These are phyloP conservation scores for Volucella zonaria DNA, from an alignment of 2,888 invertebrate species.

Conservation along the genomic window DNA sequence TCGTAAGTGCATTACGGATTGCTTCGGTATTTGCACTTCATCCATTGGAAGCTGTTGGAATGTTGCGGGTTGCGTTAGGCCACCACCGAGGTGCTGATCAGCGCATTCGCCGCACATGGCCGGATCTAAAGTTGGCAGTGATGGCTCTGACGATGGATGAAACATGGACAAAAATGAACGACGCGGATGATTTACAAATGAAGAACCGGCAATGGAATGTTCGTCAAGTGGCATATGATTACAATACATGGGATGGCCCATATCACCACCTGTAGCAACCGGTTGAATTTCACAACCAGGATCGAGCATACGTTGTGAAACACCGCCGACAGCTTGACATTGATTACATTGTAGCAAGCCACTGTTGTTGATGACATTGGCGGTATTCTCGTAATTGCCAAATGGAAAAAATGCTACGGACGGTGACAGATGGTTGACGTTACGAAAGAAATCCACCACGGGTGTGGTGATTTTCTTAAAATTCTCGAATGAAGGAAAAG, in stretches of 20 bases:
- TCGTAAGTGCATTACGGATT: slow-evolving; percentile 79
- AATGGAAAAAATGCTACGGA: slow-evolving; percentile 71
- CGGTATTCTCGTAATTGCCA: slow-evolving; percentile 24
- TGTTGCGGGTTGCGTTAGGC: slow-evolving; percentile 76
- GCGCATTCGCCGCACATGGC: slow-evolving; percentile 81
- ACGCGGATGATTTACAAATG: slow-evolving; percentile 73
- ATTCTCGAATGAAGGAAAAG: slow-evolving; percentile 79
- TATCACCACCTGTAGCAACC: slow-evolving; percentile 34
- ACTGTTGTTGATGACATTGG: slow-evolving; percentile 42
- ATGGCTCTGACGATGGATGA: slow-evolving; percentile 81
- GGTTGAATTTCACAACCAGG: slow-evolving; percentile 73
- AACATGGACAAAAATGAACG: slow-evolving; percentile 80
- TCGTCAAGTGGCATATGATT: slow-evolving; percentile 43
- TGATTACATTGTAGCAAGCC: slow-evolving; percentile 45
- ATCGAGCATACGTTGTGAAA: slow-evolving; percentile 38
- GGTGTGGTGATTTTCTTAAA: slow-evolving; percentile 81
- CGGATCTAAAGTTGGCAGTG: slow-evolving; percentile 81
- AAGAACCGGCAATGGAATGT: slow-evolving; percentile 19
- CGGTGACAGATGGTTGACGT: slow-evolving; percentile 70
- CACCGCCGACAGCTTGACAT: slow-evolving; percentile 35
- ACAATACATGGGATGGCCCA: slow-evolving; percentile 44
- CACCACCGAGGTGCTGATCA: slow-evolving; percentile 81
- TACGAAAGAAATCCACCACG: slow-evolving; percentile 81
- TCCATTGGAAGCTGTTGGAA: slow-evolving; percentile 76
- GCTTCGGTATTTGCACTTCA: slow-evolving; percentile 79